Percentiles rank a stretch among this genome's conserved stretches.
Conservation (phyloP, 1,140 invertebrate species). For the Drosophila nikananu region DNA sequence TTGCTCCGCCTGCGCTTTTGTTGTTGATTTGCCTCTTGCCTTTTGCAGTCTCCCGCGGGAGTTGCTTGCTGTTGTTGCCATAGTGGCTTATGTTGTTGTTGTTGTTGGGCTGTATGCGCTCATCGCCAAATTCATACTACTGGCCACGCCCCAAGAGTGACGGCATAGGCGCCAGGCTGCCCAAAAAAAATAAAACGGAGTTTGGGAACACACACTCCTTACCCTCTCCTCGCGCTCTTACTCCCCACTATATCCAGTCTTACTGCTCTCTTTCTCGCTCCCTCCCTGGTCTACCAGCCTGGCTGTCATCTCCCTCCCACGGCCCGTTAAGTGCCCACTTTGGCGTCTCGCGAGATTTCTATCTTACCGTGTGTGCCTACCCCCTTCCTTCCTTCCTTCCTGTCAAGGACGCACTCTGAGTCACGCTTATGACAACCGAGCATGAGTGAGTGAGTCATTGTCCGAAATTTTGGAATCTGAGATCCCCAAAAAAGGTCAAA, state of each 20-base stretch:
- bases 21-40: neutral
- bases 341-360: constrained; percentile 61
- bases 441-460: constrained; percentile 41
- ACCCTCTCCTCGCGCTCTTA: neutral
- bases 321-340: constrained; percentile 43
- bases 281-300: neutral
- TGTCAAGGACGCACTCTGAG: constrained; percentile 61
- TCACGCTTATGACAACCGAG: constrained; percentile 42
- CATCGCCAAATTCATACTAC: constrained; percentile 36
- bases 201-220: constrained; percentile 6
- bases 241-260: neutral
- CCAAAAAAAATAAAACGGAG: constrained; percentile 23
- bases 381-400: no score
- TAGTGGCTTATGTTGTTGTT: constrained; percentile 15
- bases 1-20: neutral
- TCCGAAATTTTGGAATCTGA: constrained; percentile 20
- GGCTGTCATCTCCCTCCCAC: constrained; percentile 3
- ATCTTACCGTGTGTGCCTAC: constrained; percentile 16
- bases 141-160: constrained; percentile 63
- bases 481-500: constrained; percentile 3
- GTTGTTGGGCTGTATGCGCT: constrained; percentile 45
- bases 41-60: constrained; percentile 1
- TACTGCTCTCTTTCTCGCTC: neutral
- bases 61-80: constrained; percentile 18
- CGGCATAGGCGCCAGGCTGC: constrained; percentile 56